These are phyloP conservation scores for Acrocyrtus sp. DNA, from an alignment of 2,888 invertebrate species.

Conservation along the genomic window DNA sequence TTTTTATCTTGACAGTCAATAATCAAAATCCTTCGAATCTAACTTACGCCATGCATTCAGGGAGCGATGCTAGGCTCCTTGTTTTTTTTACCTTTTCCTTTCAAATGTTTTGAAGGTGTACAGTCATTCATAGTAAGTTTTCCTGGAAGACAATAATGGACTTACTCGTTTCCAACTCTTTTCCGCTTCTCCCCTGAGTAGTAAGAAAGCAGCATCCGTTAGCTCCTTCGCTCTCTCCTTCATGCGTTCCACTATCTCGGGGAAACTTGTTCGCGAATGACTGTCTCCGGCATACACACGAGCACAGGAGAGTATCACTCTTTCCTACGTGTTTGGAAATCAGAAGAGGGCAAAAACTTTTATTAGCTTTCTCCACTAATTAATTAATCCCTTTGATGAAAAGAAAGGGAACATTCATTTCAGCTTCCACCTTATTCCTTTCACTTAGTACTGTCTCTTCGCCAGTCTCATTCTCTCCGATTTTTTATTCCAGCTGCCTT, in stretches of 20 bases:
- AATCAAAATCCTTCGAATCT: constrained; percentile 23
- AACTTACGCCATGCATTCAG: no score
- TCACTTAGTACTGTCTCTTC: constrained; percentile 24
- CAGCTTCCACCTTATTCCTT: constrained; percentile 32
- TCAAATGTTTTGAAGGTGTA: no score
- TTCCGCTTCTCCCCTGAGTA: no score
- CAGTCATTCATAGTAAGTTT: no score
- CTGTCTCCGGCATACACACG: neutral
- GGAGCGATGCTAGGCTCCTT: no score
- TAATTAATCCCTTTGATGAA: constrained; percentile 62
- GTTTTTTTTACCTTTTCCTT: no score
- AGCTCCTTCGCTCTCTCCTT: constrained; percentile 2
- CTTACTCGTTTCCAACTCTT: no score
- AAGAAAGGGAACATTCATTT: constrained; percentile 55
- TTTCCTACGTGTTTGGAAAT: constrained; percentile 51
- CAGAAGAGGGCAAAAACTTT: constrained; percentile 47
- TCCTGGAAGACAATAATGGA: no score
- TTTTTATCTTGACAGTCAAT: constrained; percentile 26
- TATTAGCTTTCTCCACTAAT: constrained; percentile 57
- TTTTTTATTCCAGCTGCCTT: constrained; percentile 20
- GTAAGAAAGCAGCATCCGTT: no score
- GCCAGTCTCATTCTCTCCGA: constrained; percentile 16
- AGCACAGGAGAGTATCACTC: constrained; percentile 9
- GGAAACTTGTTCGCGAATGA: neutral
- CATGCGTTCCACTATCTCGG: neutral